phyloP scores from a whole-genome alignment of 2,888 invertebrate genomes.

The Trissoscelio sp. region DNA sequence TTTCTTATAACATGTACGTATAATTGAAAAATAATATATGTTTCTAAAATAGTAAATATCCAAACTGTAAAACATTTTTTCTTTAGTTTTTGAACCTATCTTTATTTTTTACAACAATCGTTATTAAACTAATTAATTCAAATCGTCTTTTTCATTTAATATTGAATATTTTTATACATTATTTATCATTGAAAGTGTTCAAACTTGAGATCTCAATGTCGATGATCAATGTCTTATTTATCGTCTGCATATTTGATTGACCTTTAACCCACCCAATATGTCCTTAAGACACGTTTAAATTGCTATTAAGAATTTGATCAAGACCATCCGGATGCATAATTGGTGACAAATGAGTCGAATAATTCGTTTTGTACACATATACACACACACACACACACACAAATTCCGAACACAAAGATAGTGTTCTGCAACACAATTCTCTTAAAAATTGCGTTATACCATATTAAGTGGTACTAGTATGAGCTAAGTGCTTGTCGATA shows the following conservation, averaged over 20 bases:
- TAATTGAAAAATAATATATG: no score
- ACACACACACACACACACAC: neutral
- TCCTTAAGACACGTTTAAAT: slow-evolving; percentile 45
- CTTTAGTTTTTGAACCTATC: no score
- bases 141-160: no score
- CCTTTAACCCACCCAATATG: slow-evolving; percentile 25
- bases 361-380: slow-evolving; percentile 24
- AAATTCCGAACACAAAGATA: neutral
- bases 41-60: no score
- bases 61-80: no score
- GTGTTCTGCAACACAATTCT: neutral
- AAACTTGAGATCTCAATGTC: neutral
- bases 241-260: neutral
- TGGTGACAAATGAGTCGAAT: slow-evolving; percentile 46
- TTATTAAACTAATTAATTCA: no score
- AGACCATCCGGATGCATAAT: slow-evolving; percentile 49
- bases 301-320: slow-evolving; percentile 54
- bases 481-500: slow-evolving; percentile 62
- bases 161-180: no score
- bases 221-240: neutral
- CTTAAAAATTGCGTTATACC: slow-evolving; percentile 52
- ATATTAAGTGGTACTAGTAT: slow-evolving; percentile 44
- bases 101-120: no score
- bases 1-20: no score
- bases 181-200: no score